Evolutionary conservation across 1,140 invertebrate species (phyloP).

Genomic region (Eriosoma lanigerum): DNA sequence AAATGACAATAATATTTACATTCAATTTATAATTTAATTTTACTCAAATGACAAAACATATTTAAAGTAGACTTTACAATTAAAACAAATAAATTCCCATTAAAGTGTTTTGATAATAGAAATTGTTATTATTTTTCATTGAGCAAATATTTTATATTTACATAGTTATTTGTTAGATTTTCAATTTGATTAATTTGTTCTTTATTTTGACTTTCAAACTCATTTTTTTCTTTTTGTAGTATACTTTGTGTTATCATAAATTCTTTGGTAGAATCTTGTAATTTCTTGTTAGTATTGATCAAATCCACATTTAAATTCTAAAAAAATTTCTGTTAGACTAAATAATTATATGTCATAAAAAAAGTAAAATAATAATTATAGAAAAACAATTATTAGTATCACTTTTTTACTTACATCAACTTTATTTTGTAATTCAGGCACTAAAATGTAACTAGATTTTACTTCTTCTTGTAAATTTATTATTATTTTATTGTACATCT

Average conservation of each 20-base stretch:
- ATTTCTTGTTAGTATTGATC: background rate
- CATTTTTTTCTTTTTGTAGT: conserved; percentile 20
- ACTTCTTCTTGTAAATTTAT: background rate
- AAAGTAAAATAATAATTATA: no score
- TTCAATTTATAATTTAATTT: no score
- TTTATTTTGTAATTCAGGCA: conserved; percentile 34
- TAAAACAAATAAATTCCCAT: no score
- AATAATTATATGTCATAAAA: no score
- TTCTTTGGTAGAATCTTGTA: background rate
- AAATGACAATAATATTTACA: no score
- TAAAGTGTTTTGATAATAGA: no score
- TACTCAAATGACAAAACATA: no score
- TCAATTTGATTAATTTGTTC: conserved; percentile 10
- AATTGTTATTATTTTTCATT: no score
- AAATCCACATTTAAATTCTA: conserved; percentile 25
- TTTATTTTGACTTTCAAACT: conserved; percentile 21
- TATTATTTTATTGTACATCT: conserved; percentile 17
- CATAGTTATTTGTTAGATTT: conserved; percentile 15
- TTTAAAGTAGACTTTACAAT: no score
- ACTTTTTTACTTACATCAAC: conserved; percentile 7
- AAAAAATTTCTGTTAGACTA: no score
- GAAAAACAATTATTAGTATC: no score
- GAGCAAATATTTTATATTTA: conserved; percentile 16
- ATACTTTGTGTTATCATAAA: background rate
- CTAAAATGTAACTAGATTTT: background rate